A percentile compares a stretch with the other conserved stretches of the same genome.
Conservation (phyloP, 2,797 vertebrate genomes). For the Diplodus puntazzo region DNA sequence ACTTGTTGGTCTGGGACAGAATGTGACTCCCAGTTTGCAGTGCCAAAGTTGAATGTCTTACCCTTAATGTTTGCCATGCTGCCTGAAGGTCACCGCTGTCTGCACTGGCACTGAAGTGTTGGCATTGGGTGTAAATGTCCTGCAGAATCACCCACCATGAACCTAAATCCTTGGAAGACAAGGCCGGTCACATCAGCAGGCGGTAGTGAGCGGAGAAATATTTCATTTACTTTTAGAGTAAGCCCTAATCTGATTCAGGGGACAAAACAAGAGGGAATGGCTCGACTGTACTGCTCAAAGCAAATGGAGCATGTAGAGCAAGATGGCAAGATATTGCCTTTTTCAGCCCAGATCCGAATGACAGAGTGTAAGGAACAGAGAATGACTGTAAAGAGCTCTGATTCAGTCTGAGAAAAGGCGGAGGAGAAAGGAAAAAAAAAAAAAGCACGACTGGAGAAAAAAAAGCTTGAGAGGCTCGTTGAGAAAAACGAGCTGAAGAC, state of each 20-base stretch:
- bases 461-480: slow-evolving; percentile 39
- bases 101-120: slow-evolving; percentile 28
- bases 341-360: slow-evolving; percentile 43
- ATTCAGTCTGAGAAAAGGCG: slow-evolving; percentile 36
- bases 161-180: slow-evolving; percentile 9
- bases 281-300: slow-evolving; percentile 38
- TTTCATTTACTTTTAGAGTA: no score
- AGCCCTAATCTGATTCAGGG: neutral
- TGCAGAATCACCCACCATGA: slow-evolving; percentile 19
- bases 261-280: slow-evolving; percentile 38
- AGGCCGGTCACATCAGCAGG: slow-evolving; percentile 2
- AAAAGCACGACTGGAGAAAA: slow-evolving; percentile 37
- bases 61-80: slow-evolving; percentile 19
- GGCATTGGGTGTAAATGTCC: slow-evolving; percentile 32
- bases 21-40: slow-evolving; percentile 7
- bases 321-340: slow-evolving; percentile 40
- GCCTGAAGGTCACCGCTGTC: slow-evolving; percentile 47
- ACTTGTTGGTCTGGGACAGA: slow-evolving; percentile 4
- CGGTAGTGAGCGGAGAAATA: neutral
- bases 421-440: slow-evolving; percentile 4
- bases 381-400: slow-evolving; percentile 38
- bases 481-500: slow-evolving; percentile 38
- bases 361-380: slow-evolving; percentile 34
- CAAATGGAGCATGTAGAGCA: slow-evolving; percentile 47
- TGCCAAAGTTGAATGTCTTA: slow-evolving; percentile 30